phyloP scores from a whole-genome alignment of 2,888 invertebrate genomes.

The Andrena marginata region DNA sequence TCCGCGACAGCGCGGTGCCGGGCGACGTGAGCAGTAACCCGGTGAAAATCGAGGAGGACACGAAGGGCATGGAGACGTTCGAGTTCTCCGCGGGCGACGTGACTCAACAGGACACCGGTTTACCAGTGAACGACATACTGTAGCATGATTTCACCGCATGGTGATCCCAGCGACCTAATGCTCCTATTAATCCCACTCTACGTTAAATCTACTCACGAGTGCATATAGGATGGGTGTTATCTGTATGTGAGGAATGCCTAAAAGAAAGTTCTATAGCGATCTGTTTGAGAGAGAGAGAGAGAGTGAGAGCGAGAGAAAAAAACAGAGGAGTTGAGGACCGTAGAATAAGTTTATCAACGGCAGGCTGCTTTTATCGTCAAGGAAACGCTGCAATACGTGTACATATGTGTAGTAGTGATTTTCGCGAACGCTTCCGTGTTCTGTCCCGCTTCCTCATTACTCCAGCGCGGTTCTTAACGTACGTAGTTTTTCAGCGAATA shows the following conservation, averaged over 20 bases:
- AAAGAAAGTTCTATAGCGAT: conserved; percentile 58
- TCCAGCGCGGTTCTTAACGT: conserved; percentile 36
- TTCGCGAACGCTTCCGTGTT: conserved; percentile 58
- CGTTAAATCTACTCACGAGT: conserved; percentile 66
- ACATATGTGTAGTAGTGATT: conserved; percentile 66
- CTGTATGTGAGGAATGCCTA: conserved; percentile 64
- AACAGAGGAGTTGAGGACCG: conserved; percentile 9
- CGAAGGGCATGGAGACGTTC: conserved; percentile 55
- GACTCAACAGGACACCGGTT: conserved; percentile 46
- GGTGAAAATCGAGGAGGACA: conserved; percentile 59
- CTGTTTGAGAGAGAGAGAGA: conserved; percentile 46
- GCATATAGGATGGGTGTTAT: conserved; percentile 71
- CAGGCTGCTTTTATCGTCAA: conserved; percentile 55
- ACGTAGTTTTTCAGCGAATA: conserved; percentile 42
- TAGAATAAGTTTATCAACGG: conserved; percentile 57
- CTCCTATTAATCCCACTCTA: conserved; percentile 66
- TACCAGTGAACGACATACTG: conserved; percentile 65
- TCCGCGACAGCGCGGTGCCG: conserved; percentile 43
- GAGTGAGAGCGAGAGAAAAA: background rate
- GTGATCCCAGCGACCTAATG: conserved; percentile 64
- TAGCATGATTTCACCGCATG: conserved; percentile 61
- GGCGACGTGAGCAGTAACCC: conserved; percentile 36
- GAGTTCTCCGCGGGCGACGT: conserved; percentile 53
- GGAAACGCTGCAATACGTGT: conserved; percentile 67
- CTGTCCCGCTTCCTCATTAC: conserved; percentile 63